Conservation (phyloP, 2,888 invertebrate genomes). For the Campoplex nolae region DNA sequence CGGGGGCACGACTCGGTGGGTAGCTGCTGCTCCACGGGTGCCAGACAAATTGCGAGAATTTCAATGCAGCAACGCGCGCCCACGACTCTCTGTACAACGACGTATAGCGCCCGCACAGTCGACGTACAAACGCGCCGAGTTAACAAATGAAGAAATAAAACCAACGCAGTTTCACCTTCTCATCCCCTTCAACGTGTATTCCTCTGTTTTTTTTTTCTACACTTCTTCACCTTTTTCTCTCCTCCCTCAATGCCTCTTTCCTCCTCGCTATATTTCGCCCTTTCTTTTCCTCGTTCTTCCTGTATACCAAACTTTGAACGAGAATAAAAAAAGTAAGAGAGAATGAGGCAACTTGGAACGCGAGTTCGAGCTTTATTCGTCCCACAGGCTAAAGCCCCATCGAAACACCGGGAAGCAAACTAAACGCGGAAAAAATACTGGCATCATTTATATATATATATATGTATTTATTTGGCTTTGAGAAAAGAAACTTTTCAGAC, state of each 20-base stretch:
- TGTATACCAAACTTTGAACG: constrained; percentile 58
- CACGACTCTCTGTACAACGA: constrained; percentile 22
- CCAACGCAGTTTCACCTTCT: constrained; percentile 61
- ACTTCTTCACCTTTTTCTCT: background rate
- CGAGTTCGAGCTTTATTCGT: constrained; percentile 46
- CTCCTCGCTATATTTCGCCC: constrained; percentile 5
- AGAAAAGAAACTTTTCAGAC: background rate
- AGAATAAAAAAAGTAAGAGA: constrained; percentile 42
- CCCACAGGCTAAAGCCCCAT: constrained; percentile 51
- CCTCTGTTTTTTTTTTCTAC: constrained; percentile 15
- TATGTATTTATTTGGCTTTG: background rate
- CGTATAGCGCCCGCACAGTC: constrained; percentile 26
- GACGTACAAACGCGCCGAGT: constrained; percentile 60
- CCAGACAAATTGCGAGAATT: constrained; percentile 77
- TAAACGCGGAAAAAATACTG: constrained; percentile 19
- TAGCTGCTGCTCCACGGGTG: constrained; percentile 53
- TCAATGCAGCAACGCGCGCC: constrained; percentile 71
- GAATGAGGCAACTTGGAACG: constrained; percentile 19
- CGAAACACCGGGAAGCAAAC: constrained; percentile 34
- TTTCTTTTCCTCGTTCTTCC: constrained; percentile 34
- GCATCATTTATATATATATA: background rate
- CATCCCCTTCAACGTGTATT: constrained; percentile 12
- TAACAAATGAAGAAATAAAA: constrained; percentile 74
- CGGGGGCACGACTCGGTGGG: constrained; percentile 35
- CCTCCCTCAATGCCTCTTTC: background rate